Conservation (phyloP, 92 coral and sea anemone species). For the Phenganax marumi region DNA sequence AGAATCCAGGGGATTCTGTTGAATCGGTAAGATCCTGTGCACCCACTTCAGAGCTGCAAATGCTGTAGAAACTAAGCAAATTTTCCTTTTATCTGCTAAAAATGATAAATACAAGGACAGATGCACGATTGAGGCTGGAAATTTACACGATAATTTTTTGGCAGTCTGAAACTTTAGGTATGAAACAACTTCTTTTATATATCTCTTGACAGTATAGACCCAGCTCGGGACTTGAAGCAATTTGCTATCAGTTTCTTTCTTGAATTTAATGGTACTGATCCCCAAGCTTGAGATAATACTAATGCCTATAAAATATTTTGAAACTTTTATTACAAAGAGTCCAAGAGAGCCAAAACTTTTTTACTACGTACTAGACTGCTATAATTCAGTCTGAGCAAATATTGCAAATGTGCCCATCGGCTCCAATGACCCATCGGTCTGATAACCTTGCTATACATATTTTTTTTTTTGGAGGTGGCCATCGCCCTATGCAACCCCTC, state of each 20-base stretch:
- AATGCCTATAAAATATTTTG: neutral
- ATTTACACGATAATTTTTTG: neutral
- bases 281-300: neutral
- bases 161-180: neutral
- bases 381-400: too few relatives aligned
- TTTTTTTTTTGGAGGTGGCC: too few relatives aligned
- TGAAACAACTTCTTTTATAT: neutral
- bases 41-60: constrained; percentile 51
- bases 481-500: too few relatives aligned
- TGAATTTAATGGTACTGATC: neutral
- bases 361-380: too few relatives aligned
- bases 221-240: constrained; percentile 3
- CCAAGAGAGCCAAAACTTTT: too few relatives aligned
- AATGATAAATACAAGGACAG: constrained; percentile 15
- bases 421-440: too few relatives aligned
- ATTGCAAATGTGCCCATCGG: too few relatives aligned
- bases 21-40: constrained; percentile 22
- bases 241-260: neutral
- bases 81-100: constrained; percentile 1
- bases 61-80: constrained; percentile 44
- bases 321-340: neutral
- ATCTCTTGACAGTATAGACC: neutral
- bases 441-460: too few relatives aligned
- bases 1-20: constrained; percentile 48
- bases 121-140: constrained; percentile 12